phyloP scores from a whole-genome alignment of 2,888 invertebrate species.

The Rugalucina vietnamica region DNA sequence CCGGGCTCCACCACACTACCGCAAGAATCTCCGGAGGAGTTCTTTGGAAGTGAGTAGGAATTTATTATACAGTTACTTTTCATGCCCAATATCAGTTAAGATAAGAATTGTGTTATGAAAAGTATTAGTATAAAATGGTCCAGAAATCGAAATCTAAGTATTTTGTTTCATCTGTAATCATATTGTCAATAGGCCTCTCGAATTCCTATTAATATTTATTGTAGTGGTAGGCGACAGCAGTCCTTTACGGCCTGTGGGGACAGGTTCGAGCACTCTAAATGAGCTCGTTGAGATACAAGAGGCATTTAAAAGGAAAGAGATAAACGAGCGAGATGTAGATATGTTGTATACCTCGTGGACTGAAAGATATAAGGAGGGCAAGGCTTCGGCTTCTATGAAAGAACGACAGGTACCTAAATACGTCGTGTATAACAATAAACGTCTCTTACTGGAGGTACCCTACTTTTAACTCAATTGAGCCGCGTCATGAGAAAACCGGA shows the following conservation, averaged over 20 bases:
- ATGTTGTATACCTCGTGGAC: slow-evolving; percentile 48
- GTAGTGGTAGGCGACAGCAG: not conserved
- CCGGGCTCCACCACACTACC: not conserved
- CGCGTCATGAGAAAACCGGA: too few species aligned
- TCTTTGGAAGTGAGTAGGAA: not conserved
- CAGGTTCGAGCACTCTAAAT: slow-evolving; percentile 40
- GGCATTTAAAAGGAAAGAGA: slow-evolving; percentile 32
- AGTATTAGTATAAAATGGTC: too few species aligned
- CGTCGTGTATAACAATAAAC: too few species aligned
- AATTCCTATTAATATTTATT: not conserved
- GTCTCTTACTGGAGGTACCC: too few species aligned
- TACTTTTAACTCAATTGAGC: too few species aligned
- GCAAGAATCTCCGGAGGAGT: not conserved
- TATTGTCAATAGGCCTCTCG: too few species aligned
- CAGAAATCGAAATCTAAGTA: too few species aligned
- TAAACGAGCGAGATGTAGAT: slow-evolving; percentile 46
- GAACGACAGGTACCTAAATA: slow-evolving; percentile 57
- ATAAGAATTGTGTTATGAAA: too few species aligned
- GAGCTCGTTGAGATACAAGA: slow-evolving; percentile 51
- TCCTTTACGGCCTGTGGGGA: slow-evolving; percentile 7
- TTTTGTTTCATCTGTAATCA: too few species aligned
- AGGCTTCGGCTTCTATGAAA: slow-evolving; percentile 43
- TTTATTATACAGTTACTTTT: too few species aligned
- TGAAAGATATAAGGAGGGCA: slow-evolving; percentile 32
- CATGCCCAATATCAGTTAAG: too few species aligned